Evolutionary conservation across 2,797 vertebrate species (phyloP).

Genomic region (Chaunax sp.): DNA sequence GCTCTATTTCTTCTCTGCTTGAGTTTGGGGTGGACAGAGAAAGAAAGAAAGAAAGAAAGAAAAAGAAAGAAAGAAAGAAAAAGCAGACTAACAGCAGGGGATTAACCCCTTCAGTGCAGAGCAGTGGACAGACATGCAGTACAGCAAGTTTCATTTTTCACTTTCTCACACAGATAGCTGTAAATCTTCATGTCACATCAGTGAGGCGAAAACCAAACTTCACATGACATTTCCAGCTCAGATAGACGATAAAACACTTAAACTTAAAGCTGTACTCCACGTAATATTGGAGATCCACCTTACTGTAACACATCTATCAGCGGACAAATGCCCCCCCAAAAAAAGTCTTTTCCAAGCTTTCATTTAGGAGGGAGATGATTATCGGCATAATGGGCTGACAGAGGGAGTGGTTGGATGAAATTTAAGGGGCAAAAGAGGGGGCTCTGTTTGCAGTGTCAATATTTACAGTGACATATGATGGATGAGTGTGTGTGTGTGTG

Average conservation of each 20-base stretch:
- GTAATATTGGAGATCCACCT: not conserved
- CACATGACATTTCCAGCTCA: slow-evolving; percentile 12
- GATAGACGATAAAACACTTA: not conserved
- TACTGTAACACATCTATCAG: not conserved
- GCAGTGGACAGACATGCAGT: slow-evolving; percentile 48
- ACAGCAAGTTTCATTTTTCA: slow-evolving; percentile 72
- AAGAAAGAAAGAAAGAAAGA: slow-evolving; percentile 20
- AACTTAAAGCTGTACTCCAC: not conserved
- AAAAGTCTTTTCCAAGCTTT: slow-evolving; percentile 25
- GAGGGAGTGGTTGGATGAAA: slow-evolving; percentile 64
- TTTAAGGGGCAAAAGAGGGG: slow-evolving; percentile 64
- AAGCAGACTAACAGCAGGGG: slow-evolving; percentile 34
- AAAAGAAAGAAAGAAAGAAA: slow-evolving; percentile 6
- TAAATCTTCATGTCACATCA: slow-evolving; percentile 22
- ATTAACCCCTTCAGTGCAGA: slow-evolving; percentile 62
- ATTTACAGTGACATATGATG: slow-evolving; percentile 77
- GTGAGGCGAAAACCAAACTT: not conserved
- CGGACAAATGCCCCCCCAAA: not conserved
- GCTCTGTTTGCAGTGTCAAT: slow-evolving; percentile 81
- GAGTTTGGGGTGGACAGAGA: not conserved
- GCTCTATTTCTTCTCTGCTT: not conserved
- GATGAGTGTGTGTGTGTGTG: slow-evolving; percentile 43
- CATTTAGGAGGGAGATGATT: slow-evolving; percentile 60
- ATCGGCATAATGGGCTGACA: slow-evolving; percentile 48
- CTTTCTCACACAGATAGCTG: slow-evolving; percentile 49